Conservation (phyloP, 2,797 vertebrate genomes). For the Balearica regulorum region DNA sequence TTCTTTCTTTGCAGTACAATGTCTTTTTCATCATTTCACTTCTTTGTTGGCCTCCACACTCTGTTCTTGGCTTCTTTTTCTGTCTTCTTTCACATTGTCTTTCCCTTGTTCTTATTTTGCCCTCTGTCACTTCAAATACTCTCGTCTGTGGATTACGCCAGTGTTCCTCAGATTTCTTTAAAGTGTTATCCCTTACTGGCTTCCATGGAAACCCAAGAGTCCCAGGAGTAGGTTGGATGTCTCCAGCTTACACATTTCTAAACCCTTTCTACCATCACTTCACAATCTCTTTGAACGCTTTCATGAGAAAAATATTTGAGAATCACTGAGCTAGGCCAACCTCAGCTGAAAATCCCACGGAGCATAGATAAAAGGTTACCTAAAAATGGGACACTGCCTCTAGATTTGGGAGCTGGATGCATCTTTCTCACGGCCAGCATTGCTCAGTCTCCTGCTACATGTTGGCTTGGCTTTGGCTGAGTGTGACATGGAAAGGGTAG, state of each 20-base stretch:
- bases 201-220: neutral
- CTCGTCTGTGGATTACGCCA: neutral
- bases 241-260: neutral
- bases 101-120: neutral
- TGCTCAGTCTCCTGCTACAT: neutral
- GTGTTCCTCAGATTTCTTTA: slow-evolving; percentile 20
- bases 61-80: neutral
- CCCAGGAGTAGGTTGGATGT: neutral
- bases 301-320: slow-evolving; percentile 3
- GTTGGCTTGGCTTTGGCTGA: neutral
- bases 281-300: slow-evolving; percentile 8
- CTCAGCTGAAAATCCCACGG: neutral
- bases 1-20: neutral
- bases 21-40: slow-evolving; percentile 16
- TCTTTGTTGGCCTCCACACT: neutral
- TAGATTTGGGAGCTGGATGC: neutral
- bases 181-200: neutral
- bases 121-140: neutral
- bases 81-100: neutral
- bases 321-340: neutral
- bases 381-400: neutral
- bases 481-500: neutral
- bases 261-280: slow-evolving; percentile 6
- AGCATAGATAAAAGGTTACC: neutral
- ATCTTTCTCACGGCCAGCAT: neutral